These are phyloP conservation scores for Zenarchopterus dispar DNA, from an alignment of 2,797 vertebrate genomes.

Conservation along the genomic window DNA sequence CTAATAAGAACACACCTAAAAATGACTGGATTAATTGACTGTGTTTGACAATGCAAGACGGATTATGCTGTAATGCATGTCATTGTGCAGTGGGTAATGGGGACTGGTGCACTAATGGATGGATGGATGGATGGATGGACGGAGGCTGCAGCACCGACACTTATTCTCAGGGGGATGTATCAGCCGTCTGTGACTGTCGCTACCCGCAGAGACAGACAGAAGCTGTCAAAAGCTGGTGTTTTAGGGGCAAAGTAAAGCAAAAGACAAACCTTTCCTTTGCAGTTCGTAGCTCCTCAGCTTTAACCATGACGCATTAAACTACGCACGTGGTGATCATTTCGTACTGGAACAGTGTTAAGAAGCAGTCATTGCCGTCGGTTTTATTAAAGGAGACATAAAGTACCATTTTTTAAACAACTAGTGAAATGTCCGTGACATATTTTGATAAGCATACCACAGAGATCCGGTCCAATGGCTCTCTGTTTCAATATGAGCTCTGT, in stretches of 20 bases:
- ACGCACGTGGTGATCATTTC: no score
- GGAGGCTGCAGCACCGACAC: conserved; percentile 38
- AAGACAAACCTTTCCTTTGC: no score
- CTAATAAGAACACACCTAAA: conserved; percentile 55
- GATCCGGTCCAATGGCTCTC: no score
- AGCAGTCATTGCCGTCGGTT: no score
- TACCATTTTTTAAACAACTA: no score
- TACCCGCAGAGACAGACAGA: conserved; percentile 20
- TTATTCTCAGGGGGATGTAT: conserved; percentile 26
- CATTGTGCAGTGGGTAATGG: conserved; percentile 39
- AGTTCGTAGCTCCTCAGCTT: no score
- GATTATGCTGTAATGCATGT: conserved; percentile 47
- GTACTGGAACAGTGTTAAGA: no score
- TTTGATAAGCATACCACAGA: no score
- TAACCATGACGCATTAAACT: no score
- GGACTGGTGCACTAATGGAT: conserved; percentile 49
- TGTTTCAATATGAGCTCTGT: no score
- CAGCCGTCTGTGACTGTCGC: conserved; percentile 39
- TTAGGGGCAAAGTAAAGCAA: background rate
- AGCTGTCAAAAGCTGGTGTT: conserved; percentile 31
- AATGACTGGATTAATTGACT: conserved; percentile 56
- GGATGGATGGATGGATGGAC: conserved; percentile 43
- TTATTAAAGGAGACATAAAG: no score
- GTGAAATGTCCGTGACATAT: no score
- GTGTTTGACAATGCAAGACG: conserved; percentile 31